Base-by-base conservation (phyloP, 2,888 invertebrate species). In the Agrochola circellaris region DNA sequence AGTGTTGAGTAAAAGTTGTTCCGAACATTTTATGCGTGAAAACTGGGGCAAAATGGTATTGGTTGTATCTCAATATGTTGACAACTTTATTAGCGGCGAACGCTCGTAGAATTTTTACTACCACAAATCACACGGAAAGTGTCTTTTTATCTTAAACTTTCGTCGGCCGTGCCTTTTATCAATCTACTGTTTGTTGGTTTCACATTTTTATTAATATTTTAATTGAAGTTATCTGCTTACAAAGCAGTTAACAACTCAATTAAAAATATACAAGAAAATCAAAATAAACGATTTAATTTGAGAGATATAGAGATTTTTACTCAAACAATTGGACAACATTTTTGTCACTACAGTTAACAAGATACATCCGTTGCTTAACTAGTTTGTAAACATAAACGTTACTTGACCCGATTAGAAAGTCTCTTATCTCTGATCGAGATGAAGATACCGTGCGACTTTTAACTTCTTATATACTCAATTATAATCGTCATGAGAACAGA, bases 361-460 rank as follows among this genome's bases (percentile, higher is more conserved):
- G 91, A 91, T 90, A 93, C 92, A 93, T 94, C 93, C 93, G 93
- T 91, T 92, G 91, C 90, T 90, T 91, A 93, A 94, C 94, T 92
- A 93, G 94, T 93, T 94, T 93, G 93, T 93, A 92, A 93, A 93
- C 92, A 90, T 91, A 90, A 94, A 95, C 94, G 95, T 94, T 95
- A 94, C 90, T 92, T 92, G 95, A 92, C 94, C 94, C 92, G 94
- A 95, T 95, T 95, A 93, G 94, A 94, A 94, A 94, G 94, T 93
- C 83, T 90, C 92, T 92, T 95, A 95, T 95, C 94, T 92, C 81
- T 87, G 93, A 95, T 94, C 89, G 88, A 94, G 94, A 95, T 94
- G 92, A 89, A 93, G 94, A 94, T 94, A 94, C 90, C 91, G 92
- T 91, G 91, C 89, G 90, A 91, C 92, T 91, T 92, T 91, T 90